Evolutionary conservation across 1,140 invertebrate genomes (phyloP), one percentile per base, ranked within the genome.

Genomic region (Aphaenogaster rudis): DNA sequence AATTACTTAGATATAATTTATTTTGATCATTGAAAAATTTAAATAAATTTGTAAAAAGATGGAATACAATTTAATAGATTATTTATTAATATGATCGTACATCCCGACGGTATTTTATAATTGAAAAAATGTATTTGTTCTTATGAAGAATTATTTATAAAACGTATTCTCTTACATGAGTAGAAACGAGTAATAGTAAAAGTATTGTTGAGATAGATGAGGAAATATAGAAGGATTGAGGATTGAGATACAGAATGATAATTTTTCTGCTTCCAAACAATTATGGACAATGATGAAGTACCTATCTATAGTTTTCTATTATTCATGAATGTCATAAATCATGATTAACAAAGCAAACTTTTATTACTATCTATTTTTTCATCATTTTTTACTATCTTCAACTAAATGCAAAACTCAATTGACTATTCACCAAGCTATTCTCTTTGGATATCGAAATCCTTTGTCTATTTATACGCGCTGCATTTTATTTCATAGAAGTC

Each of bases 251-350:
- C 11, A 50, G 9, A 52, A 54, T 21, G 6, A 52, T 52, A 79
- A 66, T 66, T 67, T 42, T 67, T n/a, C 17, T 50, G 21, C 7
- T n/a, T 42, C n/a, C n/a, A 1, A 21, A 39, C 3, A 13, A 66
- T 64, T 79, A 79, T 42, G 33, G 21, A 80, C 33, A 36, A 80
- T 80, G 77, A 80, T 63, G 15, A 50, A 66, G 36, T 67, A 67
- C n/a, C 36, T 69, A 28, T 28, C 28, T 36, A 15, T 11, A 39
- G 13, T 11, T 67, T 61, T 64, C 28, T 79, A 15, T 50, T 79
- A 67, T 67, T 67, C 36, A 54, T 54, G 42, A 64, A 39, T 36
- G 21, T 45, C 59, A 48, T 42, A 48, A 63, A 63, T 63, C 59
- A 64, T 21, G 7, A 80, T 67, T 52, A 79, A 66, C 28, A 61